These are phyloP conservation scores for Brachionus koreanus DNA, from an alignment of 1,140 invertebrate species.

Conservation along the genomic window DNA sequence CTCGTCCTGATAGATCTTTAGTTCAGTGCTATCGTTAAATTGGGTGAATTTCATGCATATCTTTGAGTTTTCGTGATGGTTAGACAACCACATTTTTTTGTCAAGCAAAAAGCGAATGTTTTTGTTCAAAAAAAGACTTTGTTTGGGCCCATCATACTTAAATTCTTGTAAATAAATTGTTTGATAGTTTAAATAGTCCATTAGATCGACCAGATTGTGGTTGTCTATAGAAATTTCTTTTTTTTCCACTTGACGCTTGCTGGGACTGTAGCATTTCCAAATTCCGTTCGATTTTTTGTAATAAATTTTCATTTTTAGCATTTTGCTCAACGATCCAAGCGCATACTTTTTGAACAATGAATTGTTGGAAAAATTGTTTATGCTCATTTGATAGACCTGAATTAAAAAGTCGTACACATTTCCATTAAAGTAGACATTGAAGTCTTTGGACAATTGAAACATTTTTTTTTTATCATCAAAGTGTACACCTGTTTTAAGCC, in stretches of 20 bases:
- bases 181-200: neutral
- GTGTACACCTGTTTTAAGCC: neutral
- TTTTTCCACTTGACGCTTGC: neutral
- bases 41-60: slow-evolving; percentile 42
- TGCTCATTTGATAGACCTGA: slow-evolving; percentile 42
- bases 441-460: slow-evolving; percentile 8
- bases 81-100: neutral
- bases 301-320: slow-evolving; percentile 31
- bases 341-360: slow-evolving; percentile 40
- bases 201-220: neutral
- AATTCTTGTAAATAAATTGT: slow-evolving; percentile 42
- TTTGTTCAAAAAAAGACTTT: neutral
- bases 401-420: slow-evolving; percentile 43
- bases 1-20: slow-evolving; percentile 9
- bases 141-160: neutral
- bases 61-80: slow-evolving; percentile 34
- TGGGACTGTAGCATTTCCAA: slow-evolving; percentile 26
- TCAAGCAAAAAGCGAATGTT: slow-evolving; percentile 22
- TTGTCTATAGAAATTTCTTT: neutral
- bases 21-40: slow-evolving; percentile 18
- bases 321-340: neutral
- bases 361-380: slow-evolving; percentile 39
- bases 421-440: neutral
- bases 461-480: slow-evolving; percentile 13
- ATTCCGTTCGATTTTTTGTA: slow-evolving; percentile 28